A percentile compares a stretch with the other conserved stretches of the same genome.
Conservation (phyloP, 1,140 invertebrate genomes). For the Anadara kagoshimensis region DNA sequence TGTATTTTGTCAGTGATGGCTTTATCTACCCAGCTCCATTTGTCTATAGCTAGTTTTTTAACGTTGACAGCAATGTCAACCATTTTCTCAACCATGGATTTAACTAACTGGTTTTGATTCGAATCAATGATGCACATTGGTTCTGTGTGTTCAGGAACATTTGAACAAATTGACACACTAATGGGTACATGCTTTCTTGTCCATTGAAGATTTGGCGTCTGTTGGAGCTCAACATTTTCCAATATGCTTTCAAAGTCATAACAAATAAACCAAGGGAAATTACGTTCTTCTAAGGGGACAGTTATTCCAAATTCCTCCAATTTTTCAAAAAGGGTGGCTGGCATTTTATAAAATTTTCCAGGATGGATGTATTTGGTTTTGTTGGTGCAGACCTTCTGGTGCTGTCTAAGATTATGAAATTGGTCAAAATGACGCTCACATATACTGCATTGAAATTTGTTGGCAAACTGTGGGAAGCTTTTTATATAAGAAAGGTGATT, state of each 20-base stretch:
- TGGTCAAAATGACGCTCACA: slow-evolving; percentile 17
- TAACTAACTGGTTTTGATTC: slow-evolving; percentile 1
- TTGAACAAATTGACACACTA: slow-evolving; percentile 13
- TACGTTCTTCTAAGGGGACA: not conserved
- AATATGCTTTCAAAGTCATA: slow-evolving; percentile 30
- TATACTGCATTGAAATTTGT: slow-evolving; percentile 18
- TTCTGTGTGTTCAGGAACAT: slow-evolving; percentile 10
- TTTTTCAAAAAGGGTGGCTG: slow-evolving; percentile 11
- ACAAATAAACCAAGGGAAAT: slow-evolving; percentile 23
- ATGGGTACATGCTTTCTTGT: slow-evolving; percentile 9
- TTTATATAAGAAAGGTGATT: slow-evolving; percentile 14
- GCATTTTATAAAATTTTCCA: slow-evolving; percentile 17
- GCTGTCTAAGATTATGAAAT: not conserved
- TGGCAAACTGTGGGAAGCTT: slow-evolving; percentile 9
- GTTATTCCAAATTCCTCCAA: slow-evolving; percentile 24
- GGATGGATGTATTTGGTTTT: slow-evolving; percentile 13
- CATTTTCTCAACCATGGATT: slow-evolving; percentile 24
- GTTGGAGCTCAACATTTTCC: not conserved
- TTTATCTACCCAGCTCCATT: slow-evolving; percentile 7
- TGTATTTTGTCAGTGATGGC: not conserved
- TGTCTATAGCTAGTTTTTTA: not conserved
- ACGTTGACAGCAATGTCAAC: not conserved
- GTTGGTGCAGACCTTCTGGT: slow-evolving; percentile 8
- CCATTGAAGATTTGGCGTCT: slow-evolving; percentile 13
- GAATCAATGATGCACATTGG: slow-evolving; percentile 14